phyloP scores from a whole-genome alignment of 2,888 invertebrate species.

The Thera obeliscata region DNA sequence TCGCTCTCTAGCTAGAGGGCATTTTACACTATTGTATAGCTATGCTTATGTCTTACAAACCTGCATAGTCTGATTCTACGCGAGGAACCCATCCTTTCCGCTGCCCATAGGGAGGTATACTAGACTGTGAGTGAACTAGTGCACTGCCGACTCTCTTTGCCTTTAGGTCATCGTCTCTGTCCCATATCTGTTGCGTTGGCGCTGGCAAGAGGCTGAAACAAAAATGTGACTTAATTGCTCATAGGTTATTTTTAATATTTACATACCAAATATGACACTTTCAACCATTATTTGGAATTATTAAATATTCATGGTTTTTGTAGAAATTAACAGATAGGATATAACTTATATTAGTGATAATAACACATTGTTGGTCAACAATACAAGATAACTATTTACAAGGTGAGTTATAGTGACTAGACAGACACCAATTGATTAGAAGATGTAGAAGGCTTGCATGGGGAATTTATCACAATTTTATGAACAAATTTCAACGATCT shows the following conservation, averaged over 20 bases:
- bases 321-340: not conserved
- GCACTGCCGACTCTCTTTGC: slow-evolving; percentile 85
- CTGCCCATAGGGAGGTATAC: slow-evolving; percentile 97
- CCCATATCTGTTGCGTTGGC: slow-evolving; percentile 94
- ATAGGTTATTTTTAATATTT: slow-evolving; percentile 21
- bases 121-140: slow-evolving; percentile 90
- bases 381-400: not conserved
- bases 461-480: not conserved
- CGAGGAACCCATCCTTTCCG: slow-evolving; percentile 97
- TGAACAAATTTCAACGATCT: not conserved
- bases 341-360: not conserved
- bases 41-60: slow-evolving; percentile 47
- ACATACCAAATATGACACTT: not conserved
- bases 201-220: slow-evolving; percentile 91
- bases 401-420: not conserved
- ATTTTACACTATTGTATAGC: too few species aligned
- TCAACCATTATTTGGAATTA: not conserved
- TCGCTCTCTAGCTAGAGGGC: too few species aligned
- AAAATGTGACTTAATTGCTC: not conserved
- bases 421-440: not conserved
- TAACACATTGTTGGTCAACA: slow-evolving; percentile 3
- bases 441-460: not conserved
- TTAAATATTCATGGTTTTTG: not conserved
- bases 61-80: slow-evolving; percentile 88
- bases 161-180: slow-evolving; percentile 91